Base-by-base conservation (phyloP, 2,797 vertebrate species). In the Hozukius guyotensis region DNA sequence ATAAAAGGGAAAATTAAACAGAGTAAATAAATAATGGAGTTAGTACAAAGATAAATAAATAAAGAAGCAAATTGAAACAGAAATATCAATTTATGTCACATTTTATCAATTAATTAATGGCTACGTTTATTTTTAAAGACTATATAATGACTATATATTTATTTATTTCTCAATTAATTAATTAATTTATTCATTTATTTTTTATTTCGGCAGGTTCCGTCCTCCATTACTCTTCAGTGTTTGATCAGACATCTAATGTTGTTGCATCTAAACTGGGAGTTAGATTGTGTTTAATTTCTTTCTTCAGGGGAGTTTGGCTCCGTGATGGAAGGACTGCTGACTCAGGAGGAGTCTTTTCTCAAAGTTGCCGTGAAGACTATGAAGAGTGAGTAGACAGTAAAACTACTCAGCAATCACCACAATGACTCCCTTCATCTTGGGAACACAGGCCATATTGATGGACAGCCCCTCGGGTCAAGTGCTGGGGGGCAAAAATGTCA, bases 311-410 rank as follows among this genome's bases (percentile, higher is more conserved):
- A 98, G 90, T 99, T 98, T 55, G 97, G 97, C 85, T 97, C 97
- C 0, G 97, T 99, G 76, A 97, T 99, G 97, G 97, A 98, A 62
- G 98, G 98, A 1, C 95, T 96, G 59, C 94, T 99, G 65, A 96
- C 96, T 85, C 97, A 98, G 87, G 97, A 98, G 18, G 96, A 97
- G 38, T 94, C 95, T 2, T 87, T 95, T 71, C 96, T 97, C 81
- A 97, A 97, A 88, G 98, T 99, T 12, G 98, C 98, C 0, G 97
- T 99, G 34, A 99, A 99, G 92, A 99, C 98, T 0, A 98, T 98
- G 97, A 99, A 99, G 87, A 98, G 98, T 99, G 89, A 97, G 97
- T 91, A 62, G 81, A 84, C 73, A 69, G 76, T 62, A 9, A 34
- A 78, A 77, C 68, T 11, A n/a, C 78, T 87, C 78, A 49, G 53